A percentile compares a stretch with the other conserved stretches of the same genome.
Evolutionary conservation across 2,113 vertebrate genomes (phyloP).

Genomic region (Thalassoma bifasciatum): DNA sequence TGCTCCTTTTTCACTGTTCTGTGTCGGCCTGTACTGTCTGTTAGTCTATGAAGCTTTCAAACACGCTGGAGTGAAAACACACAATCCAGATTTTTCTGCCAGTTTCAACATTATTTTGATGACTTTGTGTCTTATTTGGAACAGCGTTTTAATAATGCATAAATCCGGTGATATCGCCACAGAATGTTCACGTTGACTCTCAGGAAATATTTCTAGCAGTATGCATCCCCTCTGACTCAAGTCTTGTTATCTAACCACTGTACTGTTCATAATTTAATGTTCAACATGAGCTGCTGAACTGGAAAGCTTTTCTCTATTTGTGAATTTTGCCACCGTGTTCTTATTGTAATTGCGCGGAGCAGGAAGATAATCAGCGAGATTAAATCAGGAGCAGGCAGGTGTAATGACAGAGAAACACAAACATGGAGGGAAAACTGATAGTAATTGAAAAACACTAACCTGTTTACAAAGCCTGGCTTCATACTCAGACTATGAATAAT

Average conservation of each 20-base stretch:
- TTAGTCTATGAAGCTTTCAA: too few species aligned
- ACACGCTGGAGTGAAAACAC: too few species aligned
- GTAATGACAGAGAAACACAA: slow-evolving; percentile 50
- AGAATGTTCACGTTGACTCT: too few species aligned
- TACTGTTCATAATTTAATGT: slow-evolving; percentile 9
- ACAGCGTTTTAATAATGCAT: neutral
- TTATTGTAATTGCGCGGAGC: slow-evolving; percentile 31
- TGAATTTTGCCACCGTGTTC: slow-evolving; percentile 9
- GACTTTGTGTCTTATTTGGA: neutral
- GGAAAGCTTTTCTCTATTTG: slow-evolving; percentile 14
- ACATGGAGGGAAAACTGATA: slow-evolving; percentile 28
- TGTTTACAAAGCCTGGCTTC: slow-evolving; percentile 76
- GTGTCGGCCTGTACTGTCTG: too few species aligned
- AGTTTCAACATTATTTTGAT: too few species aligned
- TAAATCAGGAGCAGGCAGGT: slow-evolving; percentile 33
- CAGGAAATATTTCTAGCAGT: neutral
- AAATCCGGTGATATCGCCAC: neutral
- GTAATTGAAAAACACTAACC: slow-evolving; percentile 67
- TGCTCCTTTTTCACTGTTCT: too few species aligned
- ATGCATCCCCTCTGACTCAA: neutral
- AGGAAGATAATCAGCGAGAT: slow-evolving; percentile 39
- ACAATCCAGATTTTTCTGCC: too few species aligned
- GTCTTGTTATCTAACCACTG: neutral
- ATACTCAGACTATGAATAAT: slow-evolving; percentile 74
- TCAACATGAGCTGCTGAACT: neutral